These are phyloP conservation scores for Collichthys lucidus DNA, from an alignment of 2,113 vertebrate genomes.

Conservation along the genomic window DNA sequence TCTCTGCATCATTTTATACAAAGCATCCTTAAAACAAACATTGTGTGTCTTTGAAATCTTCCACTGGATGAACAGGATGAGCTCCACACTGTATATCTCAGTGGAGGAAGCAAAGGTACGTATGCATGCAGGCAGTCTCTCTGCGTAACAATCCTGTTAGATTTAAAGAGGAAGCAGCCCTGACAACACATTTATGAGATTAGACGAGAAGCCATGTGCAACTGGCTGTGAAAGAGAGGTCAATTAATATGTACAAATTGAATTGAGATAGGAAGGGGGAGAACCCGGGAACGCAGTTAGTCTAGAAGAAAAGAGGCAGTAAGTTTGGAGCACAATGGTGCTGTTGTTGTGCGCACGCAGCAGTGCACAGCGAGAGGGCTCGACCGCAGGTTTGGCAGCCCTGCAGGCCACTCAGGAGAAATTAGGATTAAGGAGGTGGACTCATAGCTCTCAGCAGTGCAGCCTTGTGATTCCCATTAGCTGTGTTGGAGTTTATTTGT, in stretches of 20 bases:
- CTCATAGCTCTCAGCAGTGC: constrained; percentile 52
- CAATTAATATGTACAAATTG: not conserved
- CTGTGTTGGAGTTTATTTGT: constrained; percentile 53
- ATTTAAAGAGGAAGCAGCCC: not conserved
- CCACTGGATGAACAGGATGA: not conserved
- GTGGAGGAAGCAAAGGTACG: not conserved
- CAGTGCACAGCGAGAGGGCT: constrained; percentile 7
- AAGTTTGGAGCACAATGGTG: constrained; percentile 47
- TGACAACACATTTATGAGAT: constrained; percentile 6
- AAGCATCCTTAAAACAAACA: too few species aligned
- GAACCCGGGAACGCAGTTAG: not conserved
- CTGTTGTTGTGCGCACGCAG: constrained; percentile 34
- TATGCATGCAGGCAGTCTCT: not conserved
- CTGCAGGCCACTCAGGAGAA: constrained; percentile 55
- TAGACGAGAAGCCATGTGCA: not conserved
- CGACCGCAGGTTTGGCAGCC: constrained; percentile 38
- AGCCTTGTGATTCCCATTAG: constrained; percentile 75
- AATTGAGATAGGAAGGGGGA: not conserved
- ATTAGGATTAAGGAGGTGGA: constrained; percentile 67
- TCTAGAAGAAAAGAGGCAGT: constrained; percentile 36
- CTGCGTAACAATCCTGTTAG: not conserved
- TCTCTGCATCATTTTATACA: too few species aligned
- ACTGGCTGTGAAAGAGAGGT: not conserved
- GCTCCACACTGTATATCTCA: not conserved
- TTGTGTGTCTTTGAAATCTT: too few species aligned